These are phyloP conservation scores for Geotrupes spiniger DNA, from an alignment of 2,888 invertebrate genomes.

Conservation along the genomic window DNA sequence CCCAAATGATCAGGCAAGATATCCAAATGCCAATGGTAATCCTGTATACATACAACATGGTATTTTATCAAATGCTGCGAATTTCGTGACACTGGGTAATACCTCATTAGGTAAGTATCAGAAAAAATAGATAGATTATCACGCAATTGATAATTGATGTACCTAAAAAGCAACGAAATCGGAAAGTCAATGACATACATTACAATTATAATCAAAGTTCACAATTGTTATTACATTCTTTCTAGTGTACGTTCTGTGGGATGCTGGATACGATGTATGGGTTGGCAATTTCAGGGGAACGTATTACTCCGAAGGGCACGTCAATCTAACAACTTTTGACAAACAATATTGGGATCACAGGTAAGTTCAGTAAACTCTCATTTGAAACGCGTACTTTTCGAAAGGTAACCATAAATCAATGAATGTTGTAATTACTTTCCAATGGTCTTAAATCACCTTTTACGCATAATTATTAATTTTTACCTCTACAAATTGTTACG, in stretches of 20 bases:
- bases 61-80: constrained; percentile 38
- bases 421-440: too few relatives aligned
- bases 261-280: constrained; percentile 58
- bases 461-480: too few relatives aligned
- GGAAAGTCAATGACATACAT: too few relatives aligned
- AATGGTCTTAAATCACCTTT: too few relatives aligned
- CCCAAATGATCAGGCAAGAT: constrained; percentile 32
- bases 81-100: constrained; percentile 40
- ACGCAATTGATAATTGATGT: too few relatives aligned
- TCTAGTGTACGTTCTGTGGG: constrained; percentile 50
- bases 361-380: constrained; percentile 26
- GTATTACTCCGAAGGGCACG: constrained; percentile 44
- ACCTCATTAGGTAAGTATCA: constrained; percentile 39
- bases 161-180: too few relatives aligned
- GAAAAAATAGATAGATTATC: too few relatives aligned
- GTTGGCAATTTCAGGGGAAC: constrained; percentile 50
- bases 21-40: constrained; percentile 33
- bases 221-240: too few relatives aligned
- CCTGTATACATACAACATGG: constrained; percentile 46
- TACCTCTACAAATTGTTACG: too few relatives aligned
- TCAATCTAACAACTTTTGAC: constrained; percentile 35
- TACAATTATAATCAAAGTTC: too few relatives aligned
- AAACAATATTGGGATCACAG: constrained; percentile 44
- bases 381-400: too few relatives aligned
- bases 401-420: too few relatives aligned